Percentiles rank a stretch among this genome's conserved stretches.
These are phyloP conservation scores for Galbula dea DNA, from an alignment of 2,113 vertebrate species.

Conservation along the genomic window DNA sequence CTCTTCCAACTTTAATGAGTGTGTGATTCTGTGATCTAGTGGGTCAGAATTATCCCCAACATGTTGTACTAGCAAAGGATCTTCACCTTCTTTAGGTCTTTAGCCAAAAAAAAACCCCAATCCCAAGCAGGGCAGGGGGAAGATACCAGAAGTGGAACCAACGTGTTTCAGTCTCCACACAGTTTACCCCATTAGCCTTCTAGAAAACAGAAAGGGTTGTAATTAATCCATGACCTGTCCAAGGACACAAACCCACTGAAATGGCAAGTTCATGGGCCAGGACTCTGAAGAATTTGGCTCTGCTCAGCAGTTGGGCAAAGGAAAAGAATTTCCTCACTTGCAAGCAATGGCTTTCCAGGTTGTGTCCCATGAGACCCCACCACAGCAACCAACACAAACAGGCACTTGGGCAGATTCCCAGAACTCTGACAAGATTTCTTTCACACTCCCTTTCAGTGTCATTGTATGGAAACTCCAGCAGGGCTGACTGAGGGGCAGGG, in stretches of 20 bases:
- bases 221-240: neutral
- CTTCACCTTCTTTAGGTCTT: neutral
- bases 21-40: too few species aligned
- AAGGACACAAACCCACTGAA: neutral
- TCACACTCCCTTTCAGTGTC: neutral
- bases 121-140: too few species aligned
- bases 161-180: neutral
- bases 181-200: neutral
- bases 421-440: neutral
- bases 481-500: neutral
- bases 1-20: too few species aligned
- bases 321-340: neutral
- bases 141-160: neutral
- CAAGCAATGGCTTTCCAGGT: neutral
- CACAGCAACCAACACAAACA: neutral
- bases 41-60: neutral
- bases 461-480: neutral
- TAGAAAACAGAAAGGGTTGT: neutral
- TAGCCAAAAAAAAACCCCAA: neutral
- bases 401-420: neutral
- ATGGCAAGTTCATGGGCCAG: neutral
- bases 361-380: fast-evolving
- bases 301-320: neutral
- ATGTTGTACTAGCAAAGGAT: neutral
- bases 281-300: neutral